Base-by-base conservation (phyloP, 2,888 invertebrate genomes). In the Caenorhabditis zanzibari region DNA sequence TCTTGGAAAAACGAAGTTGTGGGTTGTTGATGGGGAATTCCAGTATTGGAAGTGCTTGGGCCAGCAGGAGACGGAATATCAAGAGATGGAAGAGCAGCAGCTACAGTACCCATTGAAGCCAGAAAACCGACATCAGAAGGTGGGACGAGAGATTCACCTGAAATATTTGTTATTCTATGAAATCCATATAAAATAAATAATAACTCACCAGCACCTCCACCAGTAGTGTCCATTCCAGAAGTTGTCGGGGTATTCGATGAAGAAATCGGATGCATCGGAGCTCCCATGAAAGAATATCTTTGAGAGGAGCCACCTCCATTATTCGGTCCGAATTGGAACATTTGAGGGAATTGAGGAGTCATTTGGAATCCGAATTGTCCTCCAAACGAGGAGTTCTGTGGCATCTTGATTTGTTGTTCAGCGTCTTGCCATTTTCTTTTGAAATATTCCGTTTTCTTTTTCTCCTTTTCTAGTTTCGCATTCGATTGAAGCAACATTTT, bases 141-240 rank as follows among this genome's bases (percentile, higher is more conserved):
- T n/a, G 74, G 86, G n/a, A 69, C 76, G n/a, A 86, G 82, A 2
- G 84, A 79, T 81, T 86, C 86, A 7, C 82, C 82, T 59, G 76
- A 5, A 79, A 77, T 9, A 41, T 5, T 2, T 12, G n/a, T n/a
- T n/a, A n/a, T n/a, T n/a, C n/a, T n/a, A n/a, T n/a, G n/a, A 44
- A 44, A 12, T 5, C 5, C 2, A 56, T 16, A 26, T 47, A 19
- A 19, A 28, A 64, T 12, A 1, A 49, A 64, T 28, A 49, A 64
- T 2, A n/a, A 41, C 63, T 74, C 41, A 32, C 82, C 81, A 38
- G 81, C 81, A 32, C 79, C 79, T 10, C 77, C 83, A n/a, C 35
- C 41, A 24, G 80, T 75, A 12, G 77, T 84, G 32, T 84, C 84
- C 84, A 84, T 84, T 5, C 64, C 84, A 28, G 80, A 80, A 7